A percentile compares a stretch with the other conserved stretches of the same genome.
Evolutionary conservation across 1,140 invertebrate species (phyloP).

Genomic region (Polypedilum pembai): DNA sequence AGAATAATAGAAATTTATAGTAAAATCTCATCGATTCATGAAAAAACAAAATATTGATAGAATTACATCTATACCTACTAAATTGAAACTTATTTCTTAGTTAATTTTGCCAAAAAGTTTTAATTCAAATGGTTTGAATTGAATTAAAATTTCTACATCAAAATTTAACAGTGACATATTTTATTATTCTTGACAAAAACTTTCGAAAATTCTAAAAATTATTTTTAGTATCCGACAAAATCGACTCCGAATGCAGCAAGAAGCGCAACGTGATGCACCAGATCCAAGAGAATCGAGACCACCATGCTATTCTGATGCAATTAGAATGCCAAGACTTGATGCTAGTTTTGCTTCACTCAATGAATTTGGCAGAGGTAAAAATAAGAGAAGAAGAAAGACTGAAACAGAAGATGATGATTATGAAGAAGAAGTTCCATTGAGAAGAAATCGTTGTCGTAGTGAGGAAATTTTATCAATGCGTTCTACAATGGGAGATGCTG

Average conservation of each 20-base stretch:
- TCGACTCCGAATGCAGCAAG: constrained; percentile 49
- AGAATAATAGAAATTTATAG: no score
- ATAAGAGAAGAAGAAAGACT: constrained; percentile 39
- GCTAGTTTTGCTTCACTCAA: constrained; percentile 51
- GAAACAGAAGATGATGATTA: constrained; percentile 37
- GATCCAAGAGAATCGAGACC: constrained; percentile 57
- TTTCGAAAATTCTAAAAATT: no score
- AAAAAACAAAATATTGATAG: no score
- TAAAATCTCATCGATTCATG: no score
- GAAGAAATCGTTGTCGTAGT: constrained; percentile 40
- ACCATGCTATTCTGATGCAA: constrained; percentile 65
- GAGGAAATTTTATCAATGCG: constrained; percentile 39
- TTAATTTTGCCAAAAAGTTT: no score
- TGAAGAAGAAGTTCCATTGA: constrained; percentile 40
- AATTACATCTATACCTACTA: no score
- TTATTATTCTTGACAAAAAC: no score
- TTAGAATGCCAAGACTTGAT: constrained; percentile 57
- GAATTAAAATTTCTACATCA: neutral
- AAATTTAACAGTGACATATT: constrained; percentile 30
- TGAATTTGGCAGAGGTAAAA: constrained; percentile 45
- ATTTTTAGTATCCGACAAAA: constrained; percentile 48
- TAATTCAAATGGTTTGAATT: no score
- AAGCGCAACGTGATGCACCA: constrained; percentile 50
- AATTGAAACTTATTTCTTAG: constrained; percentile 39
- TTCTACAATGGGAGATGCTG: neutral